Percentiles rank a stretch among this genome's conserved stretches.
Evolutionary conservation across 2,888 invertebrate genomes (phyloP).

Genomic region (Cactoblastis cactorum): DNA sequence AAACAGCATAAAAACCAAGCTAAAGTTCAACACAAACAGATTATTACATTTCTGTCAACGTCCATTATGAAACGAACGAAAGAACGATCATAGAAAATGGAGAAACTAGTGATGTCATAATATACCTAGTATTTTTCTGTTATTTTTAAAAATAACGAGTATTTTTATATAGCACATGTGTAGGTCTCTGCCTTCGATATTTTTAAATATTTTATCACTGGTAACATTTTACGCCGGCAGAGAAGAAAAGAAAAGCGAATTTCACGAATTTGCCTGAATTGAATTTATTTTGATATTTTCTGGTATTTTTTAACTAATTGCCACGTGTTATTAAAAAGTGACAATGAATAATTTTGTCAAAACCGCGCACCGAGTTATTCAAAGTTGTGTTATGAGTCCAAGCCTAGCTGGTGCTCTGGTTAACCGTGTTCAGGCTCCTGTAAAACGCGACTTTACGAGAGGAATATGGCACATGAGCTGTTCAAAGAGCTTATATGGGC

Average conservation of each 20-base stretch:
- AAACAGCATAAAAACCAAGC: neutral
- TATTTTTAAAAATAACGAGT: neutral
- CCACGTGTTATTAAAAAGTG: neutral
- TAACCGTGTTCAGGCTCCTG: conserved; percentile 57
- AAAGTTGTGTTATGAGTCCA: conserved; percentile 56
- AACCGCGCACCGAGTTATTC: conserved; percentile 76
- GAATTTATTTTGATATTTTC: neutral
- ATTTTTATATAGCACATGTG: neutral
- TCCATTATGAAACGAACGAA: neutral
- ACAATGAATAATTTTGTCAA: conserved; percentile 85
- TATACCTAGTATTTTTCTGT: neutral
- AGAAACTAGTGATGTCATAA: neutral
- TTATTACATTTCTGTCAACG: neutral
- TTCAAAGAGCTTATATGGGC: conserved; percentile 58
- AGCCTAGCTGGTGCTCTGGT: conserved; percentile 55
- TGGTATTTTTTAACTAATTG: neutral
- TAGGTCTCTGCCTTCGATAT: neutral
- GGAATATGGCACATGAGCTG: conserved; percentile 86
- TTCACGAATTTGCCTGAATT: conserved; percentile 25
- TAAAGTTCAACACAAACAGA: neutral
- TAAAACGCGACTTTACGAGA: conserved; percentile 83
- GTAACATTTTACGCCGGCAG: conserved; percentile 24
- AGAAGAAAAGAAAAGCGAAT: conserved; percentile 20
- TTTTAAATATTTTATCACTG: conserved; percentile 14
- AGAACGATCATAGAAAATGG: neutral